Conservation (phyloP, 2,888 invertebrate genomes). For the Eucriotettix oculatus region DNA sequence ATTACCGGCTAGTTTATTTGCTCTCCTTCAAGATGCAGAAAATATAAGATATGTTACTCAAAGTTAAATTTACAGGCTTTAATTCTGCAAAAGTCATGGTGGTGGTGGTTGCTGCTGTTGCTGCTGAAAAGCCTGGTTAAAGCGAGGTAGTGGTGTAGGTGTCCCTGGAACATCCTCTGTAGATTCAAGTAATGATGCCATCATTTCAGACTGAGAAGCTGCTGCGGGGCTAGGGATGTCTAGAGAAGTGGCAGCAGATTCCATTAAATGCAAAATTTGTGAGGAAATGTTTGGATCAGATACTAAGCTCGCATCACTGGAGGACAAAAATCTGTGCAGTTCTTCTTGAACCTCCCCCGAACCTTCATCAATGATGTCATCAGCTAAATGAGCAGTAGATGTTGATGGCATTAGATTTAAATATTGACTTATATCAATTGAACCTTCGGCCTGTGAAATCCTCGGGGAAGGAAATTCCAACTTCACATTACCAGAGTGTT, state of each 20-base stretch:
- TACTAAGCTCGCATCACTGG: not conserved
- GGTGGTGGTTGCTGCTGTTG: conserved; percentile 13
- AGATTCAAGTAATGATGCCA: not conserved
- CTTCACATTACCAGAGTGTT: not conserved
- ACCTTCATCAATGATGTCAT: not conserved
- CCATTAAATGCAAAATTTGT: conserved; percentile 4
- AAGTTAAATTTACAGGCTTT: no score
- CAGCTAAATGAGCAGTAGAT: not conserved
- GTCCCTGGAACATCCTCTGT: conserved; percentile 10
- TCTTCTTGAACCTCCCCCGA: not conserved
- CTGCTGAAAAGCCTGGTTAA: conserved; percentile 31
- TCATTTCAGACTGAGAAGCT: not conserved
- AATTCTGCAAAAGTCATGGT: not conserved
- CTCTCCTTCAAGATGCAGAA: no score
- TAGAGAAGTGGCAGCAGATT: not conserved
- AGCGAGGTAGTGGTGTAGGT: conserved; percentile 28
- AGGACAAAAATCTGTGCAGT: not conserved
- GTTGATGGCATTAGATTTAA: not conserved
- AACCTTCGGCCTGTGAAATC: not conserved
- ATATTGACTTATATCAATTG: conserved; percentile 2
- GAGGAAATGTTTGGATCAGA: conserved; percentile 1
- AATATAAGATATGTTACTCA: no score
- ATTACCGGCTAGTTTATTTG: no score
- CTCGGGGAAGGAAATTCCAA: not conserved
- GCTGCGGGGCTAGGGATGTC: not conserved